phyloP scores from a whole-genome alignment of 2,888 invertebrate genomes.

The Subacronicta megacephala region DNA sequence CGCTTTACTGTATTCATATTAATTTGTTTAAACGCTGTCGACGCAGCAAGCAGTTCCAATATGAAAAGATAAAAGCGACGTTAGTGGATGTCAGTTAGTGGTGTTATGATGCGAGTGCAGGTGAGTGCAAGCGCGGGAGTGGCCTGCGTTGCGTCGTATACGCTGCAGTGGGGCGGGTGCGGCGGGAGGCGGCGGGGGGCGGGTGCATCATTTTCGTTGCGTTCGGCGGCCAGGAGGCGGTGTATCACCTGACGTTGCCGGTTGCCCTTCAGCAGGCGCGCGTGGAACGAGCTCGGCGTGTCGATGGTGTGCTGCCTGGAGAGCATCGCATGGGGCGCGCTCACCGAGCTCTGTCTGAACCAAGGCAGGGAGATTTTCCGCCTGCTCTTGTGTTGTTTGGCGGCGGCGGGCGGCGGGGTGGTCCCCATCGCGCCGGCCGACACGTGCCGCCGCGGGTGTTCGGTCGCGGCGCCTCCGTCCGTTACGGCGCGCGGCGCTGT shows the following conservation, averaged over 20 bases:
- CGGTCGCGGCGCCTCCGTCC: constrained; percentile 76
- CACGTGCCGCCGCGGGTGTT: constrained; percentile 70
- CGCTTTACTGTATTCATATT: constrained; percentile 10
- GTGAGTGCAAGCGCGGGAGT: constrained; percentile 65
- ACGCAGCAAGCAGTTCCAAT: constrained; percentile 20
- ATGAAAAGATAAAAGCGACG: constrained; percentile 26
- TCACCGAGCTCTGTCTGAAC: constrained; percentile 95
- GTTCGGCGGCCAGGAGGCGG: constrained; percentile 48
- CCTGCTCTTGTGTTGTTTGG: constrained; percentile 92
- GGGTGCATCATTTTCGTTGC: constrained; percentile 46
- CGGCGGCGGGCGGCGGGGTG: constrained; percentile 70
- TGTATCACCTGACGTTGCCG: constrained; percentile 88
- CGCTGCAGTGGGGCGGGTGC: constrained; percentile 43
- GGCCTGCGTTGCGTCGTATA: constrained; percentile 44
- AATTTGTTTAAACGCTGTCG: constrained; percentile 19
- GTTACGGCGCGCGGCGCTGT: constrained; percentile 75
- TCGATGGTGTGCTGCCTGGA: constrained; percentile 97
- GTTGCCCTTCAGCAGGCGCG: constrained; percentile 92
- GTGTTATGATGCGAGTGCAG: constrained; percentile 53
- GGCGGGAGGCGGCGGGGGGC: constrained; percentile 43
- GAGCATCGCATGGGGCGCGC: constrained; percentile 92
- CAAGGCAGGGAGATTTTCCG: constrained; percentile 97
- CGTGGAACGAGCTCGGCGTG: constrained; percentile 95
- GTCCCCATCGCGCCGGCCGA: constrained; percentile 75
- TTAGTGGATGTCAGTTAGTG: constrained; percentile 24